phyloP scores from a whole-genome alignment of 2,797 vertebrate genomes.

The Gallirallus australis region DNA sequence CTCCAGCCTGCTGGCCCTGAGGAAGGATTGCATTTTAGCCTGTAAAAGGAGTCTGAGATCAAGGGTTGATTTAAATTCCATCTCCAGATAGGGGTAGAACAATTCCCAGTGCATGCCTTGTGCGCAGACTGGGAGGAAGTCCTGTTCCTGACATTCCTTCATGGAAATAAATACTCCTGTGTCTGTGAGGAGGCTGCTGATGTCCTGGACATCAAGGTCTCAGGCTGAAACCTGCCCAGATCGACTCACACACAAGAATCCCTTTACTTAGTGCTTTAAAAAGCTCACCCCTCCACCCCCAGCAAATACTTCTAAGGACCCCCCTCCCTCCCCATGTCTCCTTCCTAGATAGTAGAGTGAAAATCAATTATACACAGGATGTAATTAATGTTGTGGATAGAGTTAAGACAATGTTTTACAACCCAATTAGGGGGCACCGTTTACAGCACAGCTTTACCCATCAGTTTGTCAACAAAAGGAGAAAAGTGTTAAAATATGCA shows the following conservation, averaged over 20 bases:
- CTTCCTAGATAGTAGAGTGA: slow-evolving; percentile 39
- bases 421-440: slow-evolving; percentile 53
- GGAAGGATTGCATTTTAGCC: slow-evolving; percentile 16
- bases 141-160: neutral
- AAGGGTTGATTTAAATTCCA: slow-evolving; percentile 39
- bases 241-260: neutral
- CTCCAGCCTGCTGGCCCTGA: neutral
- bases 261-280: neutral
- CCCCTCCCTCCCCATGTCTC: neutral
- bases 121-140: neutral
- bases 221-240: neutral
- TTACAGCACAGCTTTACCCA: slow-evolving; percentile 52
- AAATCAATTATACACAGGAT: slow-evolving; percentile 67
- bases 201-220: neutral
- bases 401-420: slow-evolving; percentile 59
- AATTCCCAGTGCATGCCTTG: neutral
- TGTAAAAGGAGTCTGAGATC: slow-evolving; percentile 44
- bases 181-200: neutral
- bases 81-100: neutral
- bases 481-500: slow-evolving; percentile 53
- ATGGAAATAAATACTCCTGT: neutral
- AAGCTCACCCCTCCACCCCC: neutral
- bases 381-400: slow-evolving; percentile 66
- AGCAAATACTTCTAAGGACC: neutral
- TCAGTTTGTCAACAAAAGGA: slow-evolving; percentile 56